Percentiles rank a stretch among this genome's conserved stretches.
These are phyloP conservation scores for Hyles euphorbiae DNA, from an alignment of 1,140 invertebrate species.

Conservation along the genomic window DNA sequence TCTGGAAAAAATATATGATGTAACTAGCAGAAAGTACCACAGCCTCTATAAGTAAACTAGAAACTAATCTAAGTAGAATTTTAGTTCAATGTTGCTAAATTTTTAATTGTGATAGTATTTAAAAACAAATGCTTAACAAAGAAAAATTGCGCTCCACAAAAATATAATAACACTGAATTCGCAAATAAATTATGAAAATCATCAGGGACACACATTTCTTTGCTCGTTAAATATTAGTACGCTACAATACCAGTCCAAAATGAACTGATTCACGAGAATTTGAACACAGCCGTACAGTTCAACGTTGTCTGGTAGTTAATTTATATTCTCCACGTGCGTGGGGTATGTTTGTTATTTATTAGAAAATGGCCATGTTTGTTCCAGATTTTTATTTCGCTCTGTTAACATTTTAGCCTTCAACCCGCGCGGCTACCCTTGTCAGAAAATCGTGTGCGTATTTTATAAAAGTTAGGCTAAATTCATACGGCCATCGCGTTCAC, in stretches of 20 bases:
- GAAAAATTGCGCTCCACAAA: no score
- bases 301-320: constrained; percentile 2
- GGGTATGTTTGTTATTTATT: constrained; percentile 16
- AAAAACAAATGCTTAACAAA: no score
- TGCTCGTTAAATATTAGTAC: not conserved
- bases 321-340: constrained; percentile 13
- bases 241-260: not conserved
- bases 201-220: constrained; percentile 5
- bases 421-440: constrained; percentile 8
- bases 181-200: constrained; percentile 8
- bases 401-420: constrained; percentile 12
- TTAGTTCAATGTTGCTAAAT: no score
- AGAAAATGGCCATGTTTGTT: constrained; percentile 13
- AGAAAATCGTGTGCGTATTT: not conserved
- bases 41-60: no score
- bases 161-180: not conserved
- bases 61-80: no score
- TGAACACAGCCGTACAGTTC: not conserved
- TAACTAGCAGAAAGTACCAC: no score
- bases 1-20: no score
- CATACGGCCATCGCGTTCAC: no score
- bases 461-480: no score
- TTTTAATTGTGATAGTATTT: no score
- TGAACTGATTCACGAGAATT: not conserved
- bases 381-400: constrained; percentile 16